Evolutionary conservation across 2,797 vertebrate species (phyloP).

Genomic region (Muscicapa striata): DNA sequence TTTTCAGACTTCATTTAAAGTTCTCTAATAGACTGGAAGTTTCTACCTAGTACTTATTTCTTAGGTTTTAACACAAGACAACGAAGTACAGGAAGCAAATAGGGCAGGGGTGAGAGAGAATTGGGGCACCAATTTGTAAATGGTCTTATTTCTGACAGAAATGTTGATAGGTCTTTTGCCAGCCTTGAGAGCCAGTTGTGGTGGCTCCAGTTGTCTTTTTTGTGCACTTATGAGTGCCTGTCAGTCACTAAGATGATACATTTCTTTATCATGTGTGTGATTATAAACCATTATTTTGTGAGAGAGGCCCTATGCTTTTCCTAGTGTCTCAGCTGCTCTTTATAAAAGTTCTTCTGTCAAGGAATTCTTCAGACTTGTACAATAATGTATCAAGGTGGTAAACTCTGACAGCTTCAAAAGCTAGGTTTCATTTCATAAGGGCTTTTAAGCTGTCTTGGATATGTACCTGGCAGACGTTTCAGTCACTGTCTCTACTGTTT

Average conservation of each 20-base stretch:
- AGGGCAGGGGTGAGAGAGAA: slow-evolving; percentile 13
- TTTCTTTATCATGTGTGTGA: slow-evolving; percentile 63
- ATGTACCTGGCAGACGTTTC: slow-evolving; percentile 63
- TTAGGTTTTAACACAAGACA: neutral
- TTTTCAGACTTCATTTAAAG: neutral
- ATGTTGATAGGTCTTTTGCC: slow-evolving; percentile 66
- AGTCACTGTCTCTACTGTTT: slow-evolving; percentile 58
- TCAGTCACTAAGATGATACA: slow-evolving; percentile 60
- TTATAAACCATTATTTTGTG: slow-evolving; percentile 74
- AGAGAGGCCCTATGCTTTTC: slow-evolving; percentile 62
- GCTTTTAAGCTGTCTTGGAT: slow-evolving; percentile 75
- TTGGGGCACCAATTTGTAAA: slow-evolving; percentile 55
- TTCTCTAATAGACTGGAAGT: neutral
- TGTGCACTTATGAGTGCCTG: slow-evolving; percentile 57
- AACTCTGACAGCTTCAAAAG: slow-evolving; percentile 75
- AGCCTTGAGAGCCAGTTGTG: slow-evolving; percentile 47
- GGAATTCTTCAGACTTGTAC: slow-evolving; percentile 63
- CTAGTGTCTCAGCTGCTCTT: slow-evolving; percentile 60
- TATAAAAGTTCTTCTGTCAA: slow-evolving; percentile 71
- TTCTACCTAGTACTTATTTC: neutral
- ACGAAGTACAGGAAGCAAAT: slow-evolving; percentile 26
- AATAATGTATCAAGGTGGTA: slow-evolving; percentile 71
- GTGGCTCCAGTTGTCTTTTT: slow-evolving; percentile 52
- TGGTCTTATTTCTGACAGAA: slow-evolving; percentile 66
- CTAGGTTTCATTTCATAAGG: slow-evolving; percentile 68